Evolutionary conservation across 2,888 invertebrate species (phyloP).

Genomic region (Leistus spinibarbis): DNA sequence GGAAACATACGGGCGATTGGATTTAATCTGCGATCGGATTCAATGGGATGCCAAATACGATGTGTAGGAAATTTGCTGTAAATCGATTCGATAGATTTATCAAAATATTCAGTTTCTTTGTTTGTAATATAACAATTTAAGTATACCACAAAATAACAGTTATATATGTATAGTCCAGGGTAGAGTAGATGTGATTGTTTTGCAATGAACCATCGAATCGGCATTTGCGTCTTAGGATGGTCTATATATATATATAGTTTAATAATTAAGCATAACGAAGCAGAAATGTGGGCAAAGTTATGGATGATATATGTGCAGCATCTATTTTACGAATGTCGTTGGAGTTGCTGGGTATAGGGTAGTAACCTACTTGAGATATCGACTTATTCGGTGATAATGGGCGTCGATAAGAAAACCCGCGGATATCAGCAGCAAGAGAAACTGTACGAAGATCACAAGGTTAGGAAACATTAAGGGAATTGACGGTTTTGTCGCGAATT

Average conservation of each 20-base stretch:
- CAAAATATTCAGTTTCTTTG: too few species aligned
- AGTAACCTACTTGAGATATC: background rate
- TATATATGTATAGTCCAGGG: too few species aligned
- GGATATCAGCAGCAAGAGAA: conserved; percentile 8
- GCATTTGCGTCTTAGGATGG: too few species aligned
- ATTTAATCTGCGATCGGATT: too few species aligned
- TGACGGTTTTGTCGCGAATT: conserved; percentile 33
- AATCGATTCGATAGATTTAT: too few species aligned
- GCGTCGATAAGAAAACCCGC: conserved; percentile 29
- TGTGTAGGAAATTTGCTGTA: too few species aligned
- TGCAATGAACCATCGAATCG: too few species aligned
- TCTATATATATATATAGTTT: background rate
- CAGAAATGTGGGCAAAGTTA: background rate
- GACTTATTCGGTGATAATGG: conserved; percentile 26
- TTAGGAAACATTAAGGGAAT: conserved; percentile 57
- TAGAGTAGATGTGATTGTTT: too few species aligned
- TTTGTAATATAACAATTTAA: too few species aligned
- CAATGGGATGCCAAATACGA: too few species aligned
- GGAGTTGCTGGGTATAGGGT: background rate
- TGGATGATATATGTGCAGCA: background rate
- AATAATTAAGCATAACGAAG: background rate
- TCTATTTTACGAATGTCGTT: background rate
- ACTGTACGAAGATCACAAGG: conserved; percentile 53
- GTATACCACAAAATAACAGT: too few species aligned
- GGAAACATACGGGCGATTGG: too few species aligned